Conservation (phyloP, 2,797 vertebrate genomes). For the Microcaecilia unicolor region DNA sequence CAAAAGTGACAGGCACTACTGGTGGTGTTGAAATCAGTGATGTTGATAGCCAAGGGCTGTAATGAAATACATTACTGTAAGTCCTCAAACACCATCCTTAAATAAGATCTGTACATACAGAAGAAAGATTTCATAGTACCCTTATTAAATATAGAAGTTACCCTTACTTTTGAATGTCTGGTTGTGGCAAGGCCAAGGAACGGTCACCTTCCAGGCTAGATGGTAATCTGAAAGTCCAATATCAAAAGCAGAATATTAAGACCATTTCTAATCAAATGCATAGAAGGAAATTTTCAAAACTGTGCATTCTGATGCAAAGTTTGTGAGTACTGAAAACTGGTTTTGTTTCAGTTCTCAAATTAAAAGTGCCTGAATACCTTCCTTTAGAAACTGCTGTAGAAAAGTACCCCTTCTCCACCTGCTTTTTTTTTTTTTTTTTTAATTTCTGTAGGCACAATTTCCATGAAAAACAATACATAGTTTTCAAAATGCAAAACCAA, state of each 20-base stretch:
- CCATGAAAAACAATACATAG: too few species aligned
- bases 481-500: too few species aligned
- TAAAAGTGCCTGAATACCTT: too few species aligned
- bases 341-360: too few species aligned
- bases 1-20: conserved; percentile 70
- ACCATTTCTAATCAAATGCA: too few species aligned
- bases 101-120: neutral
- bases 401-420: too few species aligned
- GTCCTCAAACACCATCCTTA: neutral
- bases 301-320: too few species aligned
- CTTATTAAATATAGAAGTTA: neutral
- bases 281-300: too few species aligned
- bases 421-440: too few species aligned
- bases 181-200: conserved; percentile 24
- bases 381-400: too few species aligned
- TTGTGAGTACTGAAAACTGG: too few species aligned
- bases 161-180: conserved; percentile 51
- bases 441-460: too few species aligned
- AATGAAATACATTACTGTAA: neutral
- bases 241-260: neutral
- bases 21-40: conserved; percentile 49
- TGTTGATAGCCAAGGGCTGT: conserved; percentile 81
- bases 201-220: conserved; percentile 29
- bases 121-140: neutral
- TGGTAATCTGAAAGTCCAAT: conserved; percentile 25